Base-by-base conservation (phyloP, 2,797 vertebrate genomes). In the Anguilla marmorata region DNA sequence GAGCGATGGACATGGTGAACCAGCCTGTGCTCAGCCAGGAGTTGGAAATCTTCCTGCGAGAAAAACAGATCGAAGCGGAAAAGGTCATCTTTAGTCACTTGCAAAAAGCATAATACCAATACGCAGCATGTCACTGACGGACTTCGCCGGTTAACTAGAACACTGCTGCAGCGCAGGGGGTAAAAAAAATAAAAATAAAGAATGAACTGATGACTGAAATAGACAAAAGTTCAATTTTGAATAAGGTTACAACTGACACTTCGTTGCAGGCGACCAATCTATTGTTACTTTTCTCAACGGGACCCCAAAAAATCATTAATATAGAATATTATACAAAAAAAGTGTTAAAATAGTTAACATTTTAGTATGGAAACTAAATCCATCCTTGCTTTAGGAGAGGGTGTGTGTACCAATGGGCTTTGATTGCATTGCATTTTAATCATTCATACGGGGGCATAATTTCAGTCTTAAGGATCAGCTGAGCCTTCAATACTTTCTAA, bases 11-110 rank as follows among this genome's bases (percentile, higher is more conserved):
- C 98, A 99, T 99, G 1, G 98, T 99, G 96, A 99, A 99, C 98
- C 98, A 99, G 93, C 98, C 98, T 0, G 98, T 99, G 94, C 98
- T 99, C 90, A 99, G 96, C 98, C 98, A 99, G 19, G 98, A 99
- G 95, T 99, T 99, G 54, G 98, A 99, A 90, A 98, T 97, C 95
- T 96, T 98, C 96, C 98, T 99, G 95, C 30, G 63, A 93, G 89
- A 85, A 88, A 2, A 58, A 91, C 21, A 33, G 74, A 45, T 24
- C 14, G 21, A 80, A 80, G 24, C 9, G 11, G 14, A 76, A 19
- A 37, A 74, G 69, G 69, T 37, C 69, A 74, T 74, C 69, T 74
- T 12, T 14, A 74, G 30, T 79, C 74, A 79, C 19, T 79, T 37
- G 0, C 37, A 45, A 21, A 21, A 14, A 79, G 74, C 33, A 19